Evolutionary conservation across 2,888 invertebrate species (phyloP), one percentile per base, ranked within the genome.

Genomic region (Leptinotarsa peninsularis): DNA sequence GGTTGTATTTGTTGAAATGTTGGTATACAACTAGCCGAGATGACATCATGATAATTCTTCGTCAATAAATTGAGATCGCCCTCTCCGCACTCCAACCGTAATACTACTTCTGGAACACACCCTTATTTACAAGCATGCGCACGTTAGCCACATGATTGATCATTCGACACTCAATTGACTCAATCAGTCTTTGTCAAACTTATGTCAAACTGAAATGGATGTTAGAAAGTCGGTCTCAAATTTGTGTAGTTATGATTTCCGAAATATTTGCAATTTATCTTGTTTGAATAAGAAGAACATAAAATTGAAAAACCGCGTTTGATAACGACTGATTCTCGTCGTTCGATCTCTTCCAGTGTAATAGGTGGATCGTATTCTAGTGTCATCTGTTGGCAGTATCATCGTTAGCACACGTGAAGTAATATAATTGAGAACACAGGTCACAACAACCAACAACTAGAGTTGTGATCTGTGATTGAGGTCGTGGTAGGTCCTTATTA

Each of bases 381-480:
- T 75, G 74, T 73, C 76, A 75, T 70, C 63, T 63, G 63, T 63
- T 43, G 63, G 63, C 14, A 0, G 5, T n/a, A 27, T 33, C 2
- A 0, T 33, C 71, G 54, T 81, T 78, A 81, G 82, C 82, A 86
- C 86, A 86, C 86, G 86, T 86, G 86, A 86, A 84, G 50, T 80
- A 79, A 80, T 84, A 82, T 81, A 82, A 81, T 81, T 83, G 79
- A 43, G 43, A 10, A 43, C 43, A 43, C 43, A 43, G 43, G 43
- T 43, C 43, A 43, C 43, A 43, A 43, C 43, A 43, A 43, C 43
- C 43, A 43, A 43, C 43, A 43, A 10, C 10, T 43, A 43, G 10
- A 10, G 43, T 43, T 43, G 43, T 10, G 10, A 43, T 10, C 43
- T 43, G 43, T 43, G 76, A 7, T 58, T 23, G 58, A 63, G 63